These are phyloP conservation scores for Polietes domitor DNA, from an alignment of 2,888 invertebrate genomes.

Conservation along the genomic window DNA sequence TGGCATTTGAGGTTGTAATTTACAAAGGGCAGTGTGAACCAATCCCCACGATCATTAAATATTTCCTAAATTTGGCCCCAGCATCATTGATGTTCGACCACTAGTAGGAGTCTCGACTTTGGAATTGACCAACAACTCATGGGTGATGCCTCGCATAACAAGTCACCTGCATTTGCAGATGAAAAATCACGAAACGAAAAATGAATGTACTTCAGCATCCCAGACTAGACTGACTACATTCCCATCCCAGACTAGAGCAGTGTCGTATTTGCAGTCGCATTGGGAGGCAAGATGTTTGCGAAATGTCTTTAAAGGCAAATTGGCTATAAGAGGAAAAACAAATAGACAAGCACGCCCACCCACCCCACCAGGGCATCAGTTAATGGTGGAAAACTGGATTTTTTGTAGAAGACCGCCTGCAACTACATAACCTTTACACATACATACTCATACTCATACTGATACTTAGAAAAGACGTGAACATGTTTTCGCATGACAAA, in stretches of 20 bases:
- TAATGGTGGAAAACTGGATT: background rate
- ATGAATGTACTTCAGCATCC: conserved; percentile 11
- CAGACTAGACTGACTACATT: too few relatives aligned
- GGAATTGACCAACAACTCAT: too few relatives aligned
- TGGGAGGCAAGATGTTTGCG: conserved; percentile 11
- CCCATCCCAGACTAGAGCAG: background rate
- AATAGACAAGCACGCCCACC: background rate
- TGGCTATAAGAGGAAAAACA: conserved; percentile 22
- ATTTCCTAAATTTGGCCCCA: too few relatives aligned
- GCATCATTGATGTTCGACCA: too few relatives aligned
- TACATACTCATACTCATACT: background rate
- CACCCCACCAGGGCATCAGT: background rate
- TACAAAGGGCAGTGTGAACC: too few relatives aligned
- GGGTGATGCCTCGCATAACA: background rate
- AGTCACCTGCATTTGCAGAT: conserved; percentile 47
- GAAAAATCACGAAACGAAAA: conserved; percentile 49
- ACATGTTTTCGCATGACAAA: background rate
- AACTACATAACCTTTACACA: background rate
- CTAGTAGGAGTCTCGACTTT: too few relatives aligned
- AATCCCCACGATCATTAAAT: too few relatives aligned
- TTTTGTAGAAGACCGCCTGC: background rate
- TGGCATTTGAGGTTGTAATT: background rate
- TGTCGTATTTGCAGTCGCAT: background rate
- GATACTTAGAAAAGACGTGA: conserved; percentile 2
- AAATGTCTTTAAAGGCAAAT: conserved; percentile 37